Evolutionary conservation across 2,888 invertebrate genomes (phyloP), one percentile per base, ranked within the genome.

Genomic region (Drosophila subsilvestris): DNA sequence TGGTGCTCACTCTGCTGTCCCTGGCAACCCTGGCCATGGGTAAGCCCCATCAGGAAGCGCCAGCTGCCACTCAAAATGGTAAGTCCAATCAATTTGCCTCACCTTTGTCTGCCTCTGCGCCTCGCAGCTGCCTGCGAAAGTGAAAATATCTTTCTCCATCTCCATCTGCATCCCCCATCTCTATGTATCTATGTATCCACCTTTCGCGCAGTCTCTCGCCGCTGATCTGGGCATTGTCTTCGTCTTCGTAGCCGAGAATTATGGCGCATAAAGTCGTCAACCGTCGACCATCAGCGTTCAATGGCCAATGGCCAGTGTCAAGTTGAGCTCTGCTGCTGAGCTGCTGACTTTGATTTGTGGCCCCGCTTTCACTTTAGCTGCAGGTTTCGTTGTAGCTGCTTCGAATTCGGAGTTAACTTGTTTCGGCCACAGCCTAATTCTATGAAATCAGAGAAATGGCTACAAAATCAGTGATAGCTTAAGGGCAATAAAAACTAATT

Each of bases 271-370:
- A 60, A 68, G 67, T 69, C 67, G 60, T 60, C 70, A 68, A 68
- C 70, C 73, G 61, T 18, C 45, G 61, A 22, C 48, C 37, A 45
- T 14, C 45, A 44, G 32, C 57, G 73, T 73, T 56, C 73, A 71
- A 57, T 63, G 73, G 56, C 70, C 61, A 60, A 6, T 25, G 25
- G 25, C 6, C 37, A 37, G 37, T 29, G 27, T 10, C 50, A 42
- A 18, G 44, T 42, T 50, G 60, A 20, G 69, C 44, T 25, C n/a
- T 5, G 27, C 56, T 43, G 29, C 42, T n/a, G n/a, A 48, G 29
- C 63, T 63, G 66, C 61, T 80, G 68, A 51, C 68, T 86, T 78
- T 78, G 79, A 82, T 84, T 87, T 87, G 87, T 81, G 82, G 63
- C 69, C 20, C 80, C 79, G 78, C 82, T 83, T 83, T 83, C 82